phyloP scores from a whole-genome alignment of 2,888 invertebrate species.

The Ernsta delagoae region DNA sequence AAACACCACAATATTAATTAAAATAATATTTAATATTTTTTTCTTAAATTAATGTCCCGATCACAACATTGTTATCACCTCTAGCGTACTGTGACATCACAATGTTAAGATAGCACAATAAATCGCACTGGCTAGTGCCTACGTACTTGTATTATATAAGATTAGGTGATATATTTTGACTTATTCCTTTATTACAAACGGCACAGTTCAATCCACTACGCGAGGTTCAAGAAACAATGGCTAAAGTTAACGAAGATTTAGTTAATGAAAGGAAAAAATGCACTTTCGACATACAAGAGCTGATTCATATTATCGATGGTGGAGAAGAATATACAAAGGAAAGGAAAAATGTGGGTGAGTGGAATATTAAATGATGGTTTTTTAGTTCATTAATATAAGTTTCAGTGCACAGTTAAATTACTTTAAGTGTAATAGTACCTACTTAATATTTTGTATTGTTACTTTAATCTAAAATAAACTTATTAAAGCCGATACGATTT shows the following conservation, averaged over 20 bases:
- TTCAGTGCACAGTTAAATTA: too few species aligned
- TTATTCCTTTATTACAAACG: not conserved
- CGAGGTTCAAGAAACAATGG: slow-evolving; percentile 45
- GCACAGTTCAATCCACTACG: not conserved
- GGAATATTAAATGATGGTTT: not conserved
- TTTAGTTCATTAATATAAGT: too few species aligned
- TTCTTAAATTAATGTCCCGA: not conserved
- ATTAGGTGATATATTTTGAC: not conserved
- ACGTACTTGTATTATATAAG: slow-evolving; percentile 7
- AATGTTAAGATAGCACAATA: slow-evolving; percentile 10
- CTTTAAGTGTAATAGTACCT: too few species aligned
- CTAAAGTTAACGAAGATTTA: slow-evolving; percentile 86
- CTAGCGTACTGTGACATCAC: slow-evolving; percentile 5
- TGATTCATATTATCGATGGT: slow-evolving; percentile 90
- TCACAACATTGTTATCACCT: not conserved
- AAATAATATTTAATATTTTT: too few species aligned
- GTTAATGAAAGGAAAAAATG: slow-evolving; percentile 88
- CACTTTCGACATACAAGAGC: slow-evolving; percentile 88
- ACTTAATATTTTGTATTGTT: too few species aligned
- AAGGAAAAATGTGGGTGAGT: slow-evolving; percentile 78
- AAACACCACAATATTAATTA: too few species aligned
- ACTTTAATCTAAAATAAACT: too few species aligned
- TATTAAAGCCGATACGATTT: too few species aligned
- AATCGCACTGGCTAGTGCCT: not conserved
- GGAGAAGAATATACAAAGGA: slow-evolving; percentile 87